A percentile compares a stretch with the other conserved stretches of the same genome.
phyloP scores from a whole-genome alignment of 2,113 vertebrate genomes.

The Gavialis gangeticus region DNA sequence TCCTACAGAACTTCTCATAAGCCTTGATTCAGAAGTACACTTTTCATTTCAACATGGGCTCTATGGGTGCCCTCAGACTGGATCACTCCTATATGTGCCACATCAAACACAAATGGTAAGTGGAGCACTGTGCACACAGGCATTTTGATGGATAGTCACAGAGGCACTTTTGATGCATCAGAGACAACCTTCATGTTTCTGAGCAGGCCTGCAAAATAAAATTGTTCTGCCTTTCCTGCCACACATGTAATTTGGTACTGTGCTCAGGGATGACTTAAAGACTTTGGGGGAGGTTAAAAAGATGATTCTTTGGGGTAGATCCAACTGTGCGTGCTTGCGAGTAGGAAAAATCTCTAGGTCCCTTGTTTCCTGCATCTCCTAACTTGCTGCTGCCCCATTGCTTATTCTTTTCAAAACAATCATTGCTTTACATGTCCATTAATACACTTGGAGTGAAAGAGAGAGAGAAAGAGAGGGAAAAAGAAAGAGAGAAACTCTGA shows the following conservation, averaged over 20 bases:
- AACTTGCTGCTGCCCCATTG: background rate
- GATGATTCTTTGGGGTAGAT: background rate
- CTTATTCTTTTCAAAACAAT: background rate
- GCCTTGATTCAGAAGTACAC: background rate
- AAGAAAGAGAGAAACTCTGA: background rate
- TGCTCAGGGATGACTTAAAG: background rate
- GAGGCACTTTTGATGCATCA: background rate
- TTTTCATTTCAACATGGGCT: background rate
- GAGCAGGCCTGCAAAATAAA: background rate
- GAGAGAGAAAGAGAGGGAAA: background rate
- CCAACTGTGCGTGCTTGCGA: rapidly evolving
- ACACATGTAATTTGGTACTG: background rate
- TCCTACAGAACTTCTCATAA: background rate
- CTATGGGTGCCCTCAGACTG: background rate
- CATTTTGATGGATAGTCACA: background rate
- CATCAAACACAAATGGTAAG: background rate
- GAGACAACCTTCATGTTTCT: background rate
- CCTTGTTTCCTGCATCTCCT: background rate
- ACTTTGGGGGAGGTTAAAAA: background rate
- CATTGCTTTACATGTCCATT: background rate
- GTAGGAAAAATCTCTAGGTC: no score
- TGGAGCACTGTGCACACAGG: background rate
- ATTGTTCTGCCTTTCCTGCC: background rate
- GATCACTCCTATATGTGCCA: background rate
- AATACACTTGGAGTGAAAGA: background rate